These are phyloP conservation scores for Protaetia brevitarsis DNA, from an alignment of 1,140 invertebrate species.

Conservation along the genomic window DNA sequence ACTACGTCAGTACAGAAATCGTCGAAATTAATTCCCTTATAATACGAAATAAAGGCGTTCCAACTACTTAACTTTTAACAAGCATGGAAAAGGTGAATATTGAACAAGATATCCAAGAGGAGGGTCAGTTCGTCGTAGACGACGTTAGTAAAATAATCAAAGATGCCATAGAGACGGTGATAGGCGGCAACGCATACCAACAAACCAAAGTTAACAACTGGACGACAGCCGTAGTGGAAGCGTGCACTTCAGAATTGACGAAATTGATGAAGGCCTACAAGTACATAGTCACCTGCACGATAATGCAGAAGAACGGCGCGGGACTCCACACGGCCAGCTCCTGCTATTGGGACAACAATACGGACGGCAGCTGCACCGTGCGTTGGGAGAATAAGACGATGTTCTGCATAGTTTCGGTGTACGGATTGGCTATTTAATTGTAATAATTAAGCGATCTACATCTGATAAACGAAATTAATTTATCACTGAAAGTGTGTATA, in stretches of 20 bases:
- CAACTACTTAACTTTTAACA: too few relatives aligned
- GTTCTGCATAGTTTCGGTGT: conserved; percentile 84
- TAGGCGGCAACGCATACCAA: conserved; percentile 93
- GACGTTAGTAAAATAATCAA: conserved; percentile 98
- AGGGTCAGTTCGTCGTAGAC: conserved; percentile 87
- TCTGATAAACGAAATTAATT: too few relatives aligned
- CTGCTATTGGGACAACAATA: conserved; percentile 95
- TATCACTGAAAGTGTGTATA: too few relatives aligned
- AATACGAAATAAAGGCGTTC: too few relatives aligned
- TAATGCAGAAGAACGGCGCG: conserved; percentile 98
- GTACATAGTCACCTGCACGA: conserved; percentile 97
- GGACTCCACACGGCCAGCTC: too few relatives aligned
- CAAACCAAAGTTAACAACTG: conserved; percentile 97
- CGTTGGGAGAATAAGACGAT: conserved; percentile 99
- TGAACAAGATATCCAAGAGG: conserved; percentile 47
- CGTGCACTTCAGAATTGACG: conserved; percentile 85
- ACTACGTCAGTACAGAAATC: too few relatives aligned
- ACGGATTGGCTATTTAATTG: conserved; percentile 46
- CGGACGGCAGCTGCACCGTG: conserved; percentile 94
- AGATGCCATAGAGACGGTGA: conserved; percentile 94
- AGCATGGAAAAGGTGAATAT: conserved; percentile 33
- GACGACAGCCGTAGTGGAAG: conserved; percentile 94
- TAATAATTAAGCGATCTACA: too few relatives aligned
- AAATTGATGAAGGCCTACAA: conserved; percentile 97
- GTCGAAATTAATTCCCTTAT: too few relatives aligned